Conservation (phyloP, 2,113 vertebrate genomes). For the Brachypteracias leptosomus region DNA sequence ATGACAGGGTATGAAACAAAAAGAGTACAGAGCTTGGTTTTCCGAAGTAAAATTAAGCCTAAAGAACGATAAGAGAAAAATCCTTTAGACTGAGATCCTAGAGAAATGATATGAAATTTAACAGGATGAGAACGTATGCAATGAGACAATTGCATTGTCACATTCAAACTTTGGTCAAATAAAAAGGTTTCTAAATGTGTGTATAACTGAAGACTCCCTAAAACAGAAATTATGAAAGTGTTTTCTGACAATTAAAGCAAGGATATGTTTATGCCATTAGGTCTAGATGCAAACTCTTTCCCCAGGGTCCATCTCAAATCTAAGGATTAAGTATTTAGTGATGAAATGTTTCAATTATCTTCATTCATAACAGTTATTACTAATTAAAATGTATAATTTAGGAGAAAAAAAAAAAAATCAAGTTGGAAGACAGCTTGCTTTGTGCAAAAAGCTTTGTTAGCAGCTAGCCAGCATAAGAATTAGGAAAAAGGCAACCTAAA, state of each 20-base stretch:
- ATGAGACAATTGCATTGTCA: background rate
- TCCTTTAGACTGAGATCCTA: background rate
- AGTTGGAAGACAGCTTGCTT: background rate
- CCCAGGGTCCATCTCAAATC: background rate
- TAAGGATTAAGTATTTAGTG: background rate
- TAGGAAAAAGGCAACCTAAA: background rate
- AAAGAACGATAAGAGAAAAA: background rate
- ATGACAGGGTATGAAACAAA: constrained; percentile 65
- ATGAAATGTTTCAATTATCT: background rate
- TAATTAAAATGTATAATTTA: background rate
- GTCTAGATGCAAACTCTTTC: background rate
- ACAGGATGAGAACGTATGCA: background rate
- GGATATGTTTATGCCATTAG: background rate
- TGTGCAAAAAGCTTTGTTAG: background rate
- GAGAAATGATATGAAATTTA: constrained; percentile 28
- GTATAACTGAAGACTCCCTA: background rate
- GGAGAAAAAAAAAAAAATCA: background rate
- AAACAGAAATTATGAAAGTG: background rate
- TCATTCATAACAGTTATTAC: background rate
- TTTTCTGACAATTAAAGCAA: background rate
- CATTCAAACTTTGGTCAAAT: background rate
- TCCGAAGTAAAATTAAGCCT: constrained; percentile 54
- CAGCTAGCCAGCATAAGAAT: background rate
- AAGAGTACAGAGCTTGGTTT: constrained; percentile 36
- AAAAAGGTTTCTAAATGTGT: background rate